Conservation (phyloP, 2,888 invertebrate species). For the Hirtodrosophila duncani region DNA sequence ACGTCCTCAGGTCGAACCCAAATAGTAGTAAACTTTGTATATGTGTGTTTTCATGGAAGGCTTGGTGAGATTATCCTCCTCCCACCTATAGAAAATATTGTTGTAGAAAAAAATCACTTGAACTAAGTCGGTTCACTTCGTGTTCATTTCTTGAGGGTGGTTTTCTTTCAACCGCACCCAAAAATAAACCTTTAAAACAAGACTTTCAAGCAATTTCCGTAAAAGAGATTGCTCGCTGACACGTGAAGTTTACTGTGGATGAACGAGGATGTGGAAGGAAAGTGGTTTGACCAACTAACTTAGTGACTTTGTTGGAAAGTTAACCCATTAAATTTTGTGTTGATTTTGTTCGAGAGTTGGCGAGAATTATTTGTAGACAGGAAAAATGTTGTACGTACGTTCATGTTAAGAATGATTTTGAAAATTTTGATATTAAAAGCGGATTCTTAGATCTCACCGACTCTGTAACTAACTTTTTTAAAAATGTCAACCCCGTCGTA, state of each 20-base stretch:
- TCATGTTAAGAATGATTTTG: too few species aligned
- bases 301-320: constrained; percentile 27
- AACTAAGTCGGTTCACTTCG: constrained; percentile 11
- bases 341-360: too few species aligned
- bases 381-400: too few species aligned
- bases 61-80: too few species aligned
- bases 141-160: constrained; percentile 3
- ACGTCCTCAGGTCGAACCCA: constrained; percentile 17
- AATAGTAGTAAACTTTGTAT: too few species aligned
- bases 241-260: constrained; percentile 27
- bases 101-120: constrained; percentile 33
- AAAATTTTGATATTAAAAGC: too few species aligned
- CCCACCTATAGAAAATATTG: constrained; percentile 1
- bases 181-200: constrained; percentile 16
- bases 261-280: neutral
- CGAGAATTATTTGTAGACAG: too few species aligned
- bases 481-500: too few species aligned
- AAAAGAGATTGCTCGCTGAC: constrained; percentile 19
- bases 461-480: too few species aligned
- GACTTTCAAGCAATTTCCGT: constrained; percentile 1
- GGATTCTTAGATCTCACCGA: too few species aligned
- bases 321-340: too few species aligned
- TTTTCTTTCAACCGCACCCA: constrained; percentile 40
- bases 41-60: too few species aligned
- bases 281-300: constrained; percentile 18